Conservation (phyloP, 2,888 invertebrate genomes). For the Anorthoa munda region DNA sequence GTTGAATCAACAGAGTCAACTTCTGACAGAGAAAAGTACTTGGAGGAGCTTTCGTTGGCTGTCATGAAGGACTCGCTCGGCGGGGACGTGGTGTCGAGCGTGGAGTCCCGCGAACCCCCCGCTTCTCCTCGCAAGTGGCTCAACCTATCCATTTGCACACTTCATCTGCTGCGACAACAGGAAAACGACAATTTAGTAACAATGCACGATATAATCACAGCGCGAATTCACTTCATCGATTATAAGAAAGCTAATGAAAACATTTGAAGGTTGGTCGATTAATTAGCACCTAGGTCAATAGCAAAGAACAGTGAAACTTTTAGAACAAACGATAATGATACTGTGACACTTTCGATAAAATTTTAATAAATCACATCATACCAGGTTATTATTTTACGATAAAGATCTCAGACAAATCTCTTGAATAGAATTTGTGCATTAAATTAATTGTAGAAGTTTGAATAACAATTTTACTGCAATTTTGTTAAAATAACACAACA, state of each 20-base stretch:
- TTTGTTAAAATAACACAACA: slow-evolving; percentile 88
- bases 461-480: slow-evolving; percentile 76
- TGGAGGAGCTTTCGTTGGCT: slow-evolving; percentile 86
- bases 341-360: slow-evolving; percentile 86
- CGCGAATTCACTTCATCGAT: slow-evolving; percentile 65
- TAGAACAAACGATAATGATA: slow-evolving; percentile 87
- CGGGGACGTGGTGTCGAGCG: slow-evolving; percentile 83
- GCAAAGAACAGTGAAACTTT: slow-evolving; percentile 88
- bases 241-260: slow-evolving; percentile 80
- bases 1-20: slow-evolving; percentile 85
- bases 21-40: slow-evolving; percentile 87
- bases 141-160: slow-evolving; percentile 89
- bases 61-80: slow-evolving; percentile 86
- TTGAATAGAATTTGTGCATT: slow-evolving; percentile 54
- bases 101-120: slow-evolving; percentile 82
- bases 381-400: slow-evolving; percentile 71
- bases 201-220: slow-evolving; percentile 62
- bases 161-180: slow-evolving; percentile 86
- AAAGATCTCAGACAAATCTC: slow-evolving; percentile 64
- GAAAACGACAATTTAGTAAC: slow-evolving; percentile 68
- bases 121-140: slow-evolving; percentile 85
- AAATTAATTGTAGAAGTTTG: slow-evolving; percentile 63
- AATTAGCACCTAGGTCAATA: slow-evolving; percentile 89
- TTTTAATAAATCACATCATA: slow-evolving; percentile 69
- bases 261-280: slow-evolving; percentile 83